A percentile compares a stretch with the other conserved stretches of the same genome.
Evolutionary conservation across 2,888 invertebrate genomes (phyloP).

Genomic region (Rhamnusium bicolor): DNA sequence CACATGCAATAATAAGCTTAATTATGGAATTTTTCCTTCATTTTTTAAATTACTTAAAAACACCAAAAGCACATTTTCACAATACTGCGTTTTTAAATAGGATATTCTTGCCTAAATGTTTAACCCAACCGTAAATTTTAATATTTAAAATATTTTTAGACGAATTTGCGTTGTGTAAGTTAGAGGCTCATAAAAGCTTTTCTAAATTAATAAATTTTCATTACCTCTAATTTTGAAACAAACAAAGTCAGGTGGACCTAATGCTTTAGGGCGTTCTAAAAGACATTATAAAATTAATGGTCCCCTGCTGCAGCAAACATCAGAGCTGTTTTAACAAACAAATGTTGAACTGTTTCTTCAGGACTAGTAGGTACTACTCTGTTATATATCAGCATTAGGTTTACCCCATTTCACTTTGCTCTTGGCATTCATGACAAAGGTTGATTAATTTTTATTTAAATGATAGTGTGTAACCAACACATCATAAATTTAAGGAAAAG

Average conservation of each 20-base stretch:
- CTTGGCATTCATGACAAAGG: background rate
- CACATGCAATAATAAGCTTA: too few species aligned
- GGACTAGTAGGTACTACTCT: background rate
- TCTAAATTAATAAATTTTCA: constrained; percentile 14
- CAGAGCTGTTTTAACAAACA: background rate
- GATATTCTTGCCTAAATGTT: background rate
- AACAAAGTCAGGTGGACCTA: background rate
- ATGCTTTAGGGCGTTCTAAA: background rate
- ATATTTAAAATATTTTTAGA: background rate
- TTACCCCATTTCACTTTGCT: constrained; percentile 2
- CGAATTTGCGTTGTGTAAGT: background rate
- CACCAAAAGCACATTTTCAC: too few species aligned
- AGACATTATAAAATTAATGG: constrained; percentile 8
- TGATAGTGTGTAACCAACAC: too few species aligned
- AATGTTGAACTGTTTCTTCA: background rate
- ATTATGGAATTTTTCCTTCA: too few species aligned
- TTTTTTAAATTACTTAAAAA: too few species aligned
- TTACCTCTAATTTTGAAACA: background rate
- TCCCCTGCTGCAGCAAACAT: background rate
- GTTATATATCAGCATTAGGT: constrained; percentile 4
- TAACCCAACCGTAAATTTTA: background rate
- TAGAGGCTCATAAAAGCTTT: background rate
- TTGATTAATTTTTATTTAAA: constrained; percentile 5
- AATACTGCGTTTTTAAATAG: too few species aligned
- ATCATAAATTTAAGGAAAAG: too few species aligned